Evolutionary conservation across 2,888 invertebrate genomes (phyloP), one percentile per base, ranked within the genome.

Genomic region (Trypoxylon attenuatum): DNA sequence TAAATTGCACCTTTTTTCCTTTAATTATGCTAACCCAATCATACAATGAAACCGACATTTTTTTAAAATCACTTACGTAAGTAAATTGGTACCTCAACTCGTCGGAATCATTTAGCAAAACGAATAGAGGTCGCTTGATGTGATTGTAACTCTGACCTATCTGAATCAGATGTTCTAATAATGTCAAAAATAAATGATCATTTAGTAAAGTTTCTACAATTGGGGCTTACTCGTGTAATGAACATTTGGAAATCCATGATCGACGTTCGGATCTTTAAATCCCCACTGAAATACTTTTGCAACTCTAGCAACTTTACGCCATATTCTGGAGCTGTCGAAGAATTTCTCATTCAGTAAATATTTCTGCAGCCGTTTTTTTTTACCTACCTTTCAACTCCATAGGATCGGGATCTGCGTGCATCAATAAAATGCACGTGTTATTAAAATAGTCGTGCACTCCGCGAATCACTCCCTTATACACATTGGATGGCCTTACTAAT

Each of bases 121-220:
- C 80, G 54, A 87, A 86, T 19, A 87, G 71, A 1, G 87, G 87
- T 23, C 87, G 76, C 57, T 85, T 86, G 22, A 87, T 77, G 15
- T 76, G 77, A 52, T 79, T 77, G 64, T 84, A 86, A 8, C 63
- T 76, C 0, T 63, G 51, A 0, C 84, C 85, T 2, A 86, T 60
- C 87, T 87, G 53, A n/a, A 69, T 3, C 54, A 64, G 5, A 0
- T 21, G 2, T 4, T 16, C 10, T 15, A 0, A 4, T 1, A 16
- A n/a, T n/a, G n/a, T 10, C 33, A 33, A 27, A n/a, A 27, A n/a
- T 27, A n/a, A 2, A 33, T 0, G 13, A 6, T 4, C 6, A 33
- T 1, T 33, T 1, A 13, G 8, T 0, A 33, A 33, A 33, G 13
- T 13, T n/a, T n/a, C n/a, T n/a, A n/a, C n/a, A n/a, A n/a, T n/a